phyloP scores from a whole-genome alignment of 2,888 invertebrate species.

The Smittia aterrima region DNA sequence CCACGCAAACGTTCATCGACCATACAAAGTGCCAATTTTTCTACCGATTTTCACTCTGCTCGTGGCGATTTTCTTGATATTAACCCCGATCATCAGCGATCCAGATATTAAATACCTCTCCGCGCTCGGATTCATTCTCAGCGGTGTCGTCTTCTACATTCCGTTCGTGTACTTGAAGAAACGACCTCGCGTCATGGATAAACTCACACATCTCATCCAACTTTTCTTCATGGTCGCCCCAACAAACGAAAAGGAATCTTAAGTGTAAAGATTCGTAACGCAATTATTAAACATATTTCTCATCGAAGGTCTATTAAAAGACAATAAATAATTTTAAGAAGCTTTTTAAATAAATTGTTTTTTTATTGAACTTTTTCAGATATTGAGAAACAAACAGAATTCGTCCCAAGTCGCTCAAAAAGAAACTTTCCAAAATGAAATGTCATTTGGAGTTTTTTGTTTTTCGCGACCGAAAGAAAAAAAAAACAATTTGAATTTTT shows the following conservation, averaged over 20 bases:
- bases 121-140: constrained; percentile 67
- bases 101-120: constrained; percentile 71
- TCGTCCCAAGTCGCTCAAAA: too few species aligned
- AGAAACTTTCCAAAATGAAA: too few species aligned
- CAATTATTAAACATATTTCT: too few species aligned
- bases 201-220: constrained; percentile 65
- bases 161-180: constrained; percentile 70
- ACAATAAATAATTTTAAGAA: too few species aligned
- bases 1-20: constrained; percentile 64
- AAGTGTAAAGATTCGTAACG: not conserved
- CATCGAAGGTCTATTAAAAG: too few species aligned
- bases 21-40: constrained; percentile 70
- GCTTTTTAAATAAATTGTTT: too few species aligned
- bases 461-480: too few species aligned
- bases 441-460: too few species aligned
- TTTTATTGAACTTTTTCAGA: too few species aligned
- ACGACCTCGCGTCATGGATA: constrained; percentile 61
- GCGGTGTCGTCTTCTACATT: constrained; percentile 70
- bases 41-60: constrained; percentile 65
- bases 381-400: too few species aligned
- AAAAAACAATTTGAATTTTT: too few species aligned
- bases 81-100: constrained; percentile 71
- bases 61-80: constrained; percentile 69
- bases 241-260: constrained; percentile 49
- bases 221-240: constrained; percentile 67